A percentile compares a stretch with the other conserved stretches of the same genome.
These are phyloP conservation scores for Penelope pileata DNA, from an alignment of 2,113 vertebrate species.

Conservation along the genomic window DNA sequence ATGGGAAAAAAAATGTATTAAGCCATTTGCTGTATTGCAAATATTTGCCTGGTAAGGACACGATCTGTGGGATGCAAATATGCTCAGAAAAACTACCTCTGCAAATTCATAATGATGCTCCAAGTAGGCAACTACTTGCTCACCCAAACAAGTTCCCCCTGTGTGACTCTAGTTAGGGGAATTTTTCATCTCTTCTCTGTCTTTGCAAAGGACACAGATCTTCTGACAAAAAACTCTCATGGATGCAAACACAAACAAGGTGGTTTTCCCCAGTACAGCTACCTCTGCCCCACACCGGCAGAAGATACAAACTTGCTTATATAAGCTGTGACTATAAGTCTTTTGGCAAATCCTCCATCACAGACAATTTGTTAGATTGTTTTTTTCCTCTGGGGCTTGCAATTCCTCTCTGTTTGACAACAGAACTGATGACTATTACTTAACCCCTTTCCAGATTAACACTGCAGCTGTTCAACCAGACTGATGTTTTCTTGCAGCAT, in stretches of 20 bases:
- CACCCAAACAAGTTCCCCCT: background rate
- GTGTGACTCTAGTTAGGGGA: background rate
- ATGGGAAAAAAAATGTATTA: background rate
- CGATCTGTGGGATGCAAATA: background rate
- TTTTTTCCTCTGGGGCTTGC: background rate
- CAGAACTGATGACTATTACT: constrained; percentile 26
- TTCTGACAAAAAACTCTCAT: background rate
- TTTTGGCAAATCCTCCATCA: constrained; percentile 25
- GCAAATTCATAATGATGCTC: accelerated
- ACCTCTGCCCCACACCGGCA: background rate
- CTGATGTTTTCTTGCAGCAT: background rate
- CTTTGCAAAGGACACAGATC: background rate
- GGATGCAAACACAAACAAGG: background rate
- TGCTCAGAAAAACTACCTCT: background rate
- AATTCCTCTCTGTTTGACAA: constrained; percentile 2
- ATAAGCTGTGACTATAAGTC: background rate
- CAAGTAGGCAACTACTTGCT: background rate
- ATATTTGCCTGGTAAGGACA: background rate
- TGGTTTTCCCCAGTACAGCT: background rate
- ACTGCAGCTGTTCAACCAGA: background rate
- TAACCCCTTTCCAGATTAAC: constrained; percentile 8
- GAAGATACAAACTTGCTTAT: background rate
- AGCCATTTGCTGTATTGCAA: background rate
- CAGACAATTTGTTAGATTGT: background rate
- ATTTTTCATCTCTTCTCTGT: background rate